Evolutionary conservation across 1,140 invertebrate genomes (phyloP), one percentile per base, ranked within the genome.

Genomic region (Aporrectodea caliginosa): DNA sequence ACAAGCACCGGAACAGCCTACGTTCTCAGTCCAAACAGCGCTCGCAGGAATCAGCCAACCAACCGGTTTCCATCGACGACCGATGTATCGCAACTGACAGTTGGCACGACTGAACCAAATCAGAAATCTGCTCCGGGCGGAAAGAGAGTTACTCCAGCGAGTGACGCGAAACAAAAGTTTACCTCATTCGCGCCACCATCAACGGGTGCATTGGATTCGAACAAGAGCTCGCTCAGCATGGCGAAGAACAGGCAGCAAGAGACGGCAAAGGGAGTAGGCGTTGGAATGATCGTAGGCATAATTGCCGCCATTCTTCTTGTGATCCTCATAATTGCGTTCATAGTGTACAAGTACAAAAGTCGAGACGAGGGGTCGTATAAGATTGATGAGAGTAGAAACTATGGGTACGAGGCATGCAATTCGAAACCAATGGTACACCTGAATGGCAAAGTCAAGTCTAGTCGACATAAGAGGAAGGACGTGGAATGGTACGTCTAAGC

Each of bases 291-390:
- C 27, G 78, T 74, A 6, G 78, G 78, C 29, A 74, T 79, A 0
- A 71, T 34, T n/a, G 78, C 33, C 2, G 78, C 31, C 27, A 34
- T 79, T 1, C 30, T 79, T 75, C 34, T 79, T 16, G 33, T 79
- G 1, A n/a, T 79, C 1, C 78, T 97, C 14, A 90, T 96, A 30
- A 92, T 97, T 73, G 93, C 95, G 29, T 91, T 96, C 35, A 91
- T 96, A 74, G 93, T 96, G 76, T 90, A 96, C 79, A 94, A 94
- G 86, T 94, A 93, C 88, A 93, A 94, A 88, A 93, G 93, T 82
- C 91, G 93, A 69, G 91, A 93, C 6, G 93, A 95, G 84, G 91
- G 92, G 27, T 93, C 92, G 33, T 96, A 95, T 85, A 96, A 96
- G 85, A 92, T 95, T 35, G 94, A 97, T 82, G 94, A 95, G 84